phyloP scores from a whole-genome alignment of 2,113 vertebrate genomes.

The Girardinichthys multiradiatus region DNA sequence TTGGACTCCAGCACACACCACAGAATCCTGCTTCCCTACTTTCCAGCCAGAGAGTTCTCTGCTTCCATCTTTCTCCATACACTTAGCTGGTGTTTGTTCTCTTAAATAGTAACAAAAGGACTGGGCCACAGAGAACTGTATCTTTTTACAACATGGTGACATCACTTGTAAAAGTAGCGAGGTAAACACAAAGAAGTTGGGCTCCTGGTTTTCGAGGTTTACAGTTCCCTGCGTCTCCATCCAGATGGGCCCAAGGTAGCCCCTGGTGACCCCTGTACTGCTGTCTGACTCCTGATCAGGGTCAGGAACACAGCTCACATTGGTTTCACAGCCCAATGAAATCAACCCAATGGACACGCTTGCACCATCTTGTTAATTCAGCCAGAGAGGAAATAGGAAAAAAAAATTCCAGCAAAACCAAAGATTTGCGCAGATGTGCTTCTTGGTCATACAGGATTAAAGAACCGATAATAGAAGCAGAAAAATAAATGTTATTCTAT shows the following conservation, averaged over 20 bases:
- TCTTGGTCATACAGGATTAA: constrained; percentile 40
- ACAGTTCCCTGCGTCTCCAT: constrained; percentile 63
- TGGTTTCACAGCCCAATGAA: constrained; percentile 71
- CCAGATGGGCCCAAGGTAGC: constrained; percentile 40
- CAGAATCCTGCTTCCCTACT: constrained; percentile 26
- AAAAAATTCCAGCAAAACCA: constrained; percentile 28
- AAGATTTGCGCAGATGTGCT: constrained; percentile 49
- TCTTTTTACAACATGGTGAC: constrained; percentile 77
- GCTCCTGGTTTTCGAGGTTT: constrained; percentile 72
- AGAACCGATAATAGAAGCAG: constrained; percentile 57
- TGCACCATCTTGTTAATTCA: constrained; percentile 49
- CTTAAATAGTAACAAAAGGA: constrained; percentile 73
- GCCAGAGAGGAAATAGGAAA: constrained; percentile 37
- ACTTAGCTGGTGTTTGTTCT: constrained; percentile 69
- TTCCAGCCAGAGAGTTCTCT: constrained; percentile 16
- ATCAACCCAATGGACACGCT: constrained; percentile 49
- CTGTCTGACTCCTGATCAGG: constrained; percentile 59
- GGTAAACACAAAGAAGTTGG: constrained; percentile 61
- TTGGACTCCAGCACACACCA: constrained; percentile 52
- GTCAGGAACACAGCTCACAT: constrained; percentile 65
- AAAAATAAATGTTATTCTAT: constrained; percentile 55
- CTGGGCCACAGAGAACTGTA: constrained; percentile 66
- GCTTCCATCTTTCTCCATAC: constrained; percentile 40
- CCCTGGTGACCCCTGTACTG: constrained; percentile 44
- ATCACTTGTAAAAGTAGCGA: constrained; percentile 73